Base-by-base conservation (phyloP, 2,797 vertebrate genomes). In the Neopelma chrysocephalum region DNA sequence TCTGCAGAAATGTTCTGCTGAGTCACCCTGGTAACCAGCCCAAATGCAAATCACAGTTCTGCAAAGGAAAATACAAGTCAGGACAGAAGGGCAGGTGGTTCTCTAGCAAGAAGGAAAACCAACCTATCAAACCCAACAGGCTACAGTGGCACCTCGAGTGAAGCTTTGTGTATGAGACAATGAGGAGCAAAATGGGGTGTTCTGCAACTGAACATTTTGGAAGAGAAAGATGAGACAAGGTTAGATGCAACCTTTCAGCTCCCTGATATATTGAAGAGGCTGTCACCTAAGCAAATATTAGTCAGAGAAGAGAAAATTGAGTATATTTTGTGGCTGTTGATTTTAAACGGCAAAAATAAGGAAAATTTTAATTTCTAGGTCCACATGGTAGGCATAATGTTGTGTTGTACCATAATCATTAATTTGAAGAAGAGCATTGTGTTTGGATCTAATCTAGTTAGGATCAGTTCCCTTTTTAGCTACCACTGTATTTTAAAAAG, bases 401-500 rank as follows among this genome's bases (percentile, higher is more conserved):
- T 75, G 45, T 85, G 25, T 61, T 75, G 34, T 66, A 47, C 60
- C 31, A 75, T 69, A 81, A 73, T 65, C 61, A 61, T 85, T 96
- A 73, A 87, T 95, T 87, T 93, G 51, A 82, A 87, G 36, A 54
- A 54, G 14, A 42, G 54, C 83, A 25, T 57, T 72, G 56, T 61
- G 42, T 92, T 95, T 82, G 38, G 16, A 80, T 94, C 77, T 96
- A 90, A 95, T 97, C 89, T 91, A 58, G 51, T 90, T 90, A 89
- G 38, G 58, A 96, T 97, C 83, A 71, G 73, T 61, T 97, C 62
- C 51, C 68, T 89, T 92, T 86, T 95, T 94, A 96, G 91, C 79
- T 83, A 91, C 90, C 53, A 54, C 73, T 94, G 95, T 93, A 90
- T 97, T 97, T 96, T 97, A 95, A 96, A 84, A 85, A 91, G 89